phyloP scores from a whole-genome alignment of 2,888 invertebrate species.

The Drosophila fungiperda region DNA sequence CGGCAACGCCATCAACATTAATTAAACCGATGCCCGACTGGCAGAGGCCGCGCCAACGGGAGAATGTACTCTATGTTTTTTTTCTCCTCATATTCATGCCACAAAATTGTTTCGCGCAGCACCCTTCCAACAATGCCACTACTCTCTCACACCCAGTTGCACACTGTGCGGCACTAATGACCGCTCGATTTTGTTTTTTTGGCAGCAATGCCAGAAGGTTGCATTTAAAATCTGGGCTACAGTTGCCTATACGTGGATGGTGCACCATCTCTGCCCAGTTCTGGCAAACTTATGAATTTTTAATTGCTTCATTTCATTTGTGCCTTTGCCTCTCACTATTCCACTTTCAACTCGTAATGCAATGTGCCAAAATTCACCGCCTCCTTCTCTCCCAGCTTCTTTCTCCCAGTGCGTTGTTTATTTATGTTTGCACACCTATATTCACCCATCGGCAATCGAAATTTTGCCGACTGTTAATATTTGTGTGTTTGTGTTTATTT shows the following conservation, averaged over 20 bases:
- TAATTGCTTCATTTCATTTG: slow-evolving; percentile 72
- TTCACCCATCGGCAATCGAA: slow-evolving; percentile 29
- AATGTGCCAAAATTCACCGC: slow-evolving; percentile 31
- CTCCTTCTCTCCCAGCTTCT: not conserved
- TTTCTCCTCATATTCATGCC: slow-evolving; percentile 11
- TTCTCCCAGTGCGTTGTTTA: slow-evolving; percentile 16
- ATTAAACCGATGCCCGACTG: slow-evolving; percentile 57
- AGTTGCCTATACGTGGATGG: slow-evolving; percentile 4
- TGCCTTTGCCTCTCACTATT: slow-evolving; percentile 26
- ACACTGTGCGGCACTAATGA: slow-evolving; percentile 66
- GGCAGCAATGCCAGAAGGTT: slow-evolving; percentile 56
- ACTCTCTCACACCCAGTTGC: slow-evolving; percentile 3
- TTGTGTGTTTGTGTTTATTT: slow-evolving; percentile 46
- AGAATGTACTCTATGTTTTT: slow-evolving; percentile 2
- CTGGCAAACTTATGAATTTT: slow-evolving; percentile 66
- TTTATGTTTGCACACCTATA: slow-evolving; percentile 20
- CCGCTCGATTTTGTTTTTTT: slow-evolving; percentile 54
- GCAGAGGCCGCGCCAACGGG: slow-evolving; percentile 15
- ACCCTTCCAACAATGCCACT: slow-evolving; percentile 15
- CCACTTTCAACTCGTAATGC: slow-evolving; percentile 14
- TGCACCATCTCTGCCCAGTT: slow-evolving; percentile 6
- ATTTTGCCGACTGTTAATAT: slow-evolving; percentile 39
- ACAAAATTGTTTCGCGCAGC: slow-evolving; percentile 29
- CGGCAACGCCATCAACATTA: slow-evolving; percentile 59
- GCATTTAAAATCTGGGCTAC: slow-evolving; percentile 14